Conservation (phyloP, 2,113 vertebrate species). For the Nanorana parkeri region DNA sequence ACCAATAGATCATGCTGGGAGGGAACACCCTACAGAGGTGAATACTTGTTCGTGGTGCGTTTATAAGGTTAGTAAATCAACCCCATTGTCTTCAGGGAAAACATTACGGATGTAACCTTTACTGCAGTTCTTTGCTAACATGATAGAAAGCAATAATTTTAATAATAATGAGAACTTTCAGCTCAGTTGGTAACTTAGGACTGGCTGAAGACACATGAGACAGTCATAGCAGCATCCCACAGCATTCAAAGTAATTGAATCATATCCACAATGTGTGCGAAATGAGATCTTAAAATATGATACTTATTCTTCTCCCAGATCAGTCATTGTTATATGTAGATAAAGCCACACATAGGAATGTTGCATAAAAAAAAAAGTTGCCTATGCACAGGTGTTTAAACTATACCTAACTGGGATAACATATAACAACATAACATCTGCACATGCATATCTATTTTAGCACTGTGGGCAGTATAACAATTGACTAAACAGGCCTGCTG, state of each 20-base stretch:
- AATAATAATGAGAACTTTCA: constrained; percentile 16
- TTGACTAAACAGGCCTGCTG: background rate
- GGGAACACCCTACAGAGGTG: too few relatives aligned
- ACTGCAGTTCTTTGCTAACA: background rate
- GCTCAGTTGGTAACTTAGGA: constrained; percentile 1
- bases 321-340: background rate
- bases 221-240: constrained; percentile 10
- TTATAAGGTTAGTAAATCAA: too few relatives aligned
- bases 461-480: background rate
- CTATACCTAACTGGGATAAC: background rate
- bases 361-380: background rate
- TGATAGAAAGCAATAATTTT: constrained; percentile 19
- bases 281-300: constrained; percentile 13
- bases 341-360: background rate
- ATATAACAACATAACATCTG: background rate
- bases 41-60: too few relatives aligned
- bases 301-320: background rate
- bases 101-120: background rate
- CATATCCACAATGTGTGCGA: background rate
- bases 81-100: too few relatives aligned
- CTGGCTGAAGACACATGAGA: background rate
- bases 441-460: background rate
- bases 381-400: background rate
- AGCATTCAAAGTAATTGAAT: constrained; percentile 9
- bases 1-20: too few relatives aligned